Base-by-base conservation (phyloP, 2,888 invertebrate genomes). In the Empis livida region DNA sequence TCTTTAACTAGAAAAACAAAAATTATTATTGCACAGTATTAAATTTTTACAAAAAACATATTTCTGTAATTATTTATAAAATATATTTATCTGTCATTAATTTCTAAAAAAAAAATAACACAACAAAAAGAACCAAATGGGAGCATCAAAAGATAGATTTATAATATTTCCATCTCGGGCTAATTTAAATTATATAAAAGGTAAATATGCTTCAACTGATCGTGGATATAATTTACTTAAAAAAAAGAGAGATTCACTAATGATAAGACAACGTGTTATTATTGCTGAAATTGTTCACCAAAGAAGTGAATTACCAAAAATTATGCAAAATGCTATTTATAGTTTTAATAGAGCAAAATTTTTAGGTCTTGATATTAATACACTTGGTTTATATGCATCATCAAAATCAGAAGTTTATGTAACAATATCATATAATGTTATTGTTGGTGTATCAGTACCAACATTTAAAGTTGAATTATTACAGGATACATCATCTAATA, bases 231-330 rank as follows among this genome's bases (percentile, higher is more conserved):
- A 54, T 37, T 52, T 64, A 15, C 51, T 64, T 1, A 61, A 61
- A 16, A 56, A 62, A 1, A 65, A 63, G 43, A 57, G 61, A 2
- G 64, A 64, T 42, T 64, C 64, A 9, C 57, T 64, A 38, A 62
- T 63, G 13, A 0, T 63, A 42, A 60, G 59, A 50, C 45, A 61
- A n/a, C 52, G 61, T 1, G 60, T 63, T 16, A 44, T 64, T 1
- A 46, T 14, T 1, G 10, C 17, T 0, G 43, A 51, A 2, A 52
- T 60, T 30, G 11, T 20, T 4, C 37, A 46, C 1, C 50, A 53
- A 14, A 53, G 52, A 27, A 48, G 52, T 1, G 1, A 14, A 0
- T 47, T 59, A 10, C 53, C 56, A 10, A 37, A 51, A 0, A 3
- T 46, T 1, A 56, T 65, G 57, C 52, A 55, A 3, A 47, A 49